phyloP scores from a whole-genome alignment of 2,888 invertebrate genomes.

The Trachelus iudaicus region DNA sequence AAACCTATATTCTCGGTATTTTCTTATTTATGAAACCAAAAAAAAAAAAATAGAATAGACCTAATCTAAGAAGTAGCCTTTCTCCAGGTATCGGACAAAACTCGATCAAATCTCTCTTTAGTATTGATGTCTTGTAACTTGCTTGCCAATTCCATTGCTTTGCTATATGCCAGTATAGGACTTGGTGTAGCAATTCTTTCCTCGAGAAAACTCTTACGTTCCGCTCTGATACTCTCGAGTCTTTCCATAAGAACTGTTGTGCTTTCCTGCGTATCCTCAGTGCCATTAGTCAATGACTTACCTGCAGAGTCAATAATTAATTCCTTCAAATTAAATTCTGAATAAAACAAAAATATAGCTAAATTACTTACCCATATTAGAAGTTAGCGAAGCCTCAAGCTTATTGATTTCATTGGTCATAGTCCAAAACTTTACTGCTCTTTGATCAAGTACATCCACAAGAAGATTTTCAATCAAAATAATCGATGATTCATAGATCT shows the following conservation, averaged over 20 bases:
- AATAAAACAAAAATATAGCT: not conserved
- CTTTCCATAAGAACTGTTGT: slow-evolving; percentile 32
- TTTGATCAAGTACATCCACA: slow-evolving; percentile 40
- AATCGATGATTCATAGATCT: slow-evolving; percentile 23
- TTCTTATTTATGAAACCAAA: not conserved
- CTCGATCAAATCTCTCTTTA: slow-evolving; percentile 27
- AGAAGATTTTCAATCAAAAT: slow-evolving; percentile 40
- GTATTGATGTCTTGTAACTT: slow-evolving; percentile 32
- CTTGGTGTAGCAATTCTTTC: slow-evolving; percentile 47
- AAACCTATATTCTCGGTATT: not conserved
- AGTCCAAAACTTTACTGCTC: slow-evolving; percentile 43
- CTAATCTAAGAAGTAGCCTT: slow-evolving; percentile 26
- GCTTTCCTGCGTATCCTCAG: slow-evolving; percentile 1
- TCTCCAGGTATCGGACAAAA: slow-evolving; percentile 36
- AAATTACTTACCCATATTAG: slow-evolving; percentile 34
- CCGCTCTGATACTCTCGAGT: slow-evolving; percentile 39
- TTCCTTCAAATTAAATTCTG: not conserved
- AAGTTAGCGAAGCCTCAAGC: slow-evolving; percentile 39
- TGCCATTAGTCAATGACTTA: not conserved
- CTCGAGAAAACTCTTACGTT: slow-evolving; percentile 44
- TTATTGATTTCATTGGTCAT: slow-evolving; percentile 43
- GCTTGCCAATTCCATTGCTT: slow-evolving; percentile 36
- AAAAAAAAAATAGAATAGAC: not conserved
- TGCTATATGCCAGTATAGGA: slow-evolving; percentile 49
- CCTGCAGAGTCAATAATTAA: not conserved